Percentiles rank a stretch among this genome's conserved stretches.
Conservation (phyloP, 1,140 invertebrate species). For the Drosophila aff. region DNA sequence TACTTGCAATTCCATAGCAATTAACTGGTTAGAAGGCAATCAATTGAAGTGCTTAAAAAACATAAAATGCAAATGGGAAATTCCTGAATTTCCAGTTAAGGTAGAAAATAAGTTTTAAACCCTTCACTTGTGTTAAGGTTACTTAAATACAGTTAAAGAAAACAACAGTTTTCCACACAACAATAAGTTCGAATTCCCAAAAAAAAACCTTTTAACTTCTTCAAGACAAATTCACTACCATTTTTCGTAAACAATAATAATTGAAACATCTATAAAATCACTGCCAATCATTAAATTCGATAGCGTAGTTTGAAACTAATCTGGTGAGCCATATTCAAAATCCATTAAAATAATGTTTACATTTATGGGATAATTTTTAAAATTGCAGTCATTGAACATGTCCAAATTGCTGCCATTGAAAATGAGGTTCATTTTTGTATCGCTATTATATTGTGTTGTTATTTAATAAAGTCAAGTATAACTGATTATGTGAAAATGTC, state of each 20-base stretch:
- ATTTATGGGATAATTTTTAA: not conserved
- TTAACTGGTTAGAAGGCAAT: slow-evolving; percentile 22
- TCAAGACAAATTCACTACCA: not conserved
- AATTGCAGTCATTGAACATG: slow-evolving; percentile 8
- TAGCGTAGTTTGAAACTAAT: not conserved
- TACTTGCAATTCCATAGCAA: slow-evolving; percentile 13
- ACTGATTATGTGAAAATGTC: not conserved
- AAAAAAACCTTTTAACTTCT: not conserved
- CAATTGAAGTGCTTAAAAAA: slow-evolving; percentile 16
- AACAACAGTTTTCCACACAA: too few species aligned
- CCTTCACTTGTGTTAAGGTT: too few species aligned
- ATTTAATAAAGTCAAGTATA: not conserved
- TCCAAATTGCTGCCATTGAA: slow-evolving; percentile 1
- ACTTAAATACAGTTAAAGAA: too few species aligned
- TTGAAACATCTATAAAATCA: not conserved
- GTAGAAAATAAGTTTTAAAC: not conserved
- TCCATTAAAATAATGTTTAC: slow-evolving; percentile 2
- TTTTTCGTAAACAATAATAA: not conserved
- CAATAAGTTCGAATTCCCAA: too few species aligned
- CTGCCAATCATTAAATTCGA: not conserved
- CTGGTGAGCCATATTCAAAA: not conserved
- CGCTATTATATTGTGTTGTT: not conserved
- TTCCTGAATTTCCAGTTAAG: slow-evolving; percentile 12
- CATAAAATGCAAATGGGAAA: slow-evolving; percentile 27
- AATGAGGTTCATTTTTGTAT: not conserved